Base-by-base conservation (phyloP, 2,888 invertebrate species). In the Temnothorax unifasciatus region DNA sequence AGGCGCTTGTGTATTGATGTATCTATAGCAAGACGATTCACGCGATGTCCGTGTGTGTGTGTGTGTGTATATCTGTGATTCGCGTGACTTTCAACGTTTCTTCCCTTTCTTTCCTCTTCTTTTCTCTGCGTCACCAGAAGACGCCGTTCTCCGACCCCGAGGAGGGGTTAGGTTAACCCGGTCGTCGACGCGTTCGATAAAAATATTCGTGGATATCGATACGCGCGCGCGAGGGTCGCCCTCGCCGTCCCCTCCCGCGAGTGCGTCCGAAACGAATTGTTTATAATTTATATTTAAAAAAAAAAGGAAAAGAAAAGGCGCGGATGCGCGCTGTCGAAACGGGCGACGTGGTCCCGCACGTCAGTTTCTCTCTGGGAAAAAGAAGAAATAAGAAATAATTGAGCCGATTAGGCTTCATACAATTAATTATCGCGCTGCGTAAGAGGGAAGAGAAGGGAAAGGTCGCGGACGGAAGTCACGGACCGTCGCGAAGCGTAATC, bases 1-100 rank as follows among this genome's bases (percentile, higher is more conserved):
- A 29, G 29, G 83, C 77, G 86, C 73, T 89, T 85, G 87, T 87
- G 63, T 0, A 0, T 34, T 29, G 29, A 6, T 6, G 34, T 34
- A 34, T 34, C 68, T 21, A 15, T 54, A 3, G 18, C 50, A 1
- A 52, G 38, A 41, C 11, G 34, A 66, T 57, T 52, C 69, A 8
- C 6, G 44, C 29, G n/a, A n/a, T 47, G 2, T n/a, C n/a, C n/a
- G n/a, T n/a, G n/a, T 18, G n/a, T 54, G 9, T 25, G 2, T n/a
- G 4, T 18, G n/a, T 41, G 9, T 25, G 29, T 29, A 0, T n/a
- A 9, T 52, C 2, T 47, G 18, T 13, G 21, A 61, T 9, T 38
- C 41, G 44, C 18, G 21, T 38, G 15, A 38, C n/a, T 47, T 34
- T 21, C 2, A 63, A 15, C 6, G 15, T 38, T 77, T 54, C 15